phyloP scores from a whole-genome alignment of 2,797 vertebrate species.

The Margarornis squamiger region DNA sequence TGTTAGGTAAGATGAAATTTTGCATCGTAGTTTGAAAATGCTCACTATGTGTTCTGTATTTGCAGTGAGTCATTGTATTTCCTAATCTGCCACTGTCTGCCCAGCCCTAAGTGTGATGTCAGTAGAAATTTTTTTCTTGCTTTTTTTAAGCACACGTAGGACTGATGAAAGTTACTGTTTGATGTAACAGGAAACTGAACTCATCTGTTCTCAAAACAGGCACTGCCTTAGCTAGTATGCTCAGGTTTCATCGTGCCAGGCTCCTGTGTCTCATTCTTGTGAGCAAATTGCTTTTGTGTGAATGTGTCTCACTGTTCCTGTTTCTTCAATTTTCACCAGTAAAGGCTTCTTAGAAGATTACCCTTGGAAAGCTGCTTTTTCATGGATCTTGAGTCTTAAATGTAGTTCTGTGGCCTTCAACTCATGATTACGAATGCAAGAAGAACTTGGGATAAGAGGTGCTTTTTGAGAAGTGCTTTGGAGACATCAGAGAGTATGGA shows the following conservation, averaged over 20 bases:
- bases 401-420: not conserved
- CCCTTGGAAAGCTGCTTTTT: not conserved
- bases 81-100: slow-evolving; percentile 38
- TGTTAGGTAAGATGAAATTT: not conserved
- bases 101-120: slow-evolving; percentile 49
- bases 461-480: not conserved
- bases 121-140: not conserved
- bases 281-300: not conserved
- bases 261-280: not conserved
- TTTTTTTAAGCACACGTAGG: not conserved
- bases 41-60: not conserved
- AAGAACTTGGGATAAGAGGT: not conserved
- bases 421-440: not conserved
- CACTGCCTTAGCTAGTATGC: not conserved
- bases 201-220: slow-evolving; percentile 44
- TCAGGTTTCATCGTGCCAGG: not conserved
- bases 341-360: not conserved
- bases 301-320: not conserved
- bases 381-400: not conserved
- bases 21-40: not conserved
- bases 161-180: slow-evolving; percentile 46
- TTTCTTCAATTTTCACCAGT: not conserved
- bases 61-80: slow-evolving; percentile 52
- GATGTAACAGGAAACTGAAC: slow-evolving; percentile 62
- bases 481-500: not conserved